phyloP scores from a whole-genome alignment of 2,113 vertebrate genomes.

The Phainopepla nitens region DNA sequence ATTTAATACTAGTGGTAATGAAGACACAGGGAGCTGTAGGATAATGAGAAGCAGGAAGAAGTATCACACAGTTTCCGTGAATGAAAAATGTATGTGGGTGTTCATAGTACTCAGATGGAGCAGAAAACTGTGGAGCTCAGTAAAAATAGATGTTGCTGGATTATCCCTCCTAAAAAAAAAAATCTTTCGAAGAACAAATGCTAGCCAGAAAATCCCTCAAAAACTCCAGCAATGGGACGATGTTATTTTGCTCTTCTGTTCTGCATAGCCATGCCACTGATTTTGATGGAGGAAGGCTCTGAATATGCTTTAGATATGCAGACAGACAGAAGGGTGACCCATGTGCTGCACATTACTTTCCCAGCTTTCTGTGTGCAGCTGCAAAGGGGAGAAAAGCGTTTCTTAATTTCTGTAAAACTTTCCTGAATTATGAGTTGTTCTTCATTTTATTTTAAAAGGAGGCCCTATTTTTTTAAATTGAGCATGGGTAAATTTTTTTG shows the following conservation, averaged over 20 bases:
- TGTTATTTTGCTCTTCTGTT: neutral
- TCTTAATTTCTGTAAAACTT: neutral
- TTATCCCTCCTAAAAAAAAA: neutral
- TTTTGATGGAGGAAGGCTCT: neutral
- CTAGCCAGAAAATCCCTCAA: neutral
- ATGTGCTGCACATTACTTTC: neutral
- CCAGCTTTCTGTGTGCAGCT: neutral
- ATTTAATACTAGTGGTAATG: neutral
- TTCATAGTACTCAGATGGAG: neutral
- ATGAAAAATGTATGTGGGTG: neutral
- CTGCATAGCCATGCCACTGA: neutral
- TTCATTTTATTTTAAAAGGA: neutral
- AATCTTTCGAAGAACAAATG: neutral
- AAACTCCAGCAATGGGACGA: neutral
- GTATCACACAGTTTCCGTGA: neutral
- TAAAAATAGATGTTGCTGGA: neutral
- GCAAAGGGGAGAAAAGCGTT: neutral
- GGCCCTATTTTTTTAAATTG: neutral
- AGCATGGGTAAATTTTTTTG: neutral
- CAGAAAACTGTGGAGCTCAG: neutral
- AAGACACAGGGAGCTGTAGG: neutral
- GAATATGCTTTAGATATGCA: neutral
- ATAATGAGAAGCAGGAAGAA: neutral
- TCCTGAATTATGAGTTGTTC: neutral
- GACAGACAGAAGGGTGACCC: neutral